These are phyloP conservation scores for Rhaphigaster nebulosa DNA, from an alignment of 2,888 invertebrate genomes.

Conservation along the genomic window DNA sequence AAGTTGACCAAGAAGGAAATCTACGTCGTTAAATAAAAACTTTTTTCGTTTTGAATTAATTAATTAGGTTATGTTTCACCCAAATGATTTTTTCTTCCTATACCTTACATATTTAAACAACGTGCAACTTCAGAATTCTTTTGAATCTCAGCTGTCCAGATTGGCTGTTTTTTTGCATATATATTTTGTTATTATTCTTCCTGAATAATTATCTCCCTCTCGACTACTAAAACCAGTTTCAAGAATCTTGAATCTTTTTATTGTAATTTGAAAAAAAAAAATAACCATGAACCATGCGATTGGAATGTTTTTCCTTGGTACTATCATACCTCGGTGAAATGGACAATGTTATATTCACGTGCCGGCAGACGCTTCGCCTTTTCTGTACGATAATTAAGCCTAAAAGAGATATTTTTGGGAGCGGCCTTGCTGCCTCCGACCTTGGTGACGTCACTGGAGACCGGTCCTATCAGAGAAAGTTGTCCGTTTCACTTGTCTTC, in stretches of 20 bases:
- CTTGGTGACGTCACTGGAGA: slow-evolving; percentile 52
- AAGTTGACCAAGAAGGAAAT: not conserved
- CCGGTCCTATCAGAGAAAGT: slow-evolving; percentile 55
- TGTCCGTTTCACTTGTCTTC: slow-evolving; percentile 54
- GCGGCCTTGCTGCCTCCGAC: slow-evolving; percentile 51
- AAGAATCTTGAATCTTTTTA: not conserved
- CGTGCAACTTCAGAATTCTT: not conserved
- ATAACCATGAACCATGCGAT: not conserved
- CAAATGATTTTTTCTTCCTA: not conserved
- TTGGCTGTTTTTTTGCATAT: not conserved
- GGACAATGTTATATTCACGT: not conserved
- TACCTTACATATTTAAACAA: not conserved
- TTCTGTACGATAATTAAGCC: not conserved
- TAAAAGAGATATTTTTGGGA: slow-evolving; percentile 51
- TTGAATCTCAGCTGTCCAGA: not conserved
- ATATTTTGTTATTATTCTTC: not conserved
- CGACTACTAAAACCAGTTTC: not conserved
- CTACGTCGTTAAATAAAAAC: not conserved
- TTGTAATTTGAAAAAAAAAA: not conserved
- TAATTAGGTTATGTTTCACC: not conserved
- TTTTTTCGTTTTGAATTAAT: not conserved
- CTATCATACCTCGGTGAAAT: no score
- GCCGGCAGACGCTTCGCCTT: not conserved
- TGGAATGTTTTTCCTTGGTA: not conserved
- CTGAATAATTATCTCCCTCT: not conserved